A percentile compares a stretch with the other conserved stretches of the same genome.
Conservation (phyloP, 35 echinoderm and acorn worm species). For the Ptychodera flava region DNA sequence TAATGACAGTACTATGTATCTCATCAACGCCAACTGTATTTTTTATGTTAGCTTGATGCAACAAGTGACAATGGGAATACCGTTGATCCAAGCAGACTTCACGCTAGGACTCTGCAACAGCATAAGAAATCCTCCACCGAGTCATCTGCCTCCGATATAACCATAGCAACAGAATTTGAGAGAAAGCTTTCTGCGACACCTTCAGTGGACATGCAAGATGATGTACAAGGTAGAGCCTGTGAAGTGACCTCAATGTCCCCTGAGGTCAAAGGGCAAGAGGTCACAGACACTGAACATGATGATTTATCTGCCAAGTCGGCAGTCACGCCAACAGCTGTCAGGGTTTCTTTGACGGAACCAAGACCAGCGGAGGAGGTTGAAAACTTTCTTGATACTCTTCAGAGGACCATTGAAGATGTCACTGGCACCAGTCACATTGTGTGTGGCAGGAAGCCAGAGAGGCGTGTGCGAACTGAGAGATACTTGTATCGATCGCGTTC, state of each 20-base stretch:
- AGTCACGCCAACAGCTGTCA: background rate
- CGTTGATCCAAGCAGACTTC: no score
- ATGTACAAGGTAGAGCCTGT: background rate
- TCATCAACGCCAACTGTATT: no score
- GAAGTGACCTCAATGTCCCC: no score
- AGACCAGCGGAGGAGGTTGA: background rate
- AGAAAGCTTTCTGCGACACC: background rate
- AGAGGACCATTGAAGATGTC: background rate
- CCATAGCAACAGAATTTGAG: background rate
- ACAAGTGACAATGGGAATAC: no score
- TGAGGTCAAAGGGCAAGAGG: no score
- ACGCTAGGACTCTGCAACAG: no score
- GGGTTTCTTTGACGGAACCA: background rate
- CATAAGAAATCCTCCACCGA: background rate
- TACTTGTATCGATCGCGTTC: background rate
- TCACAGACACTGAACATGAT: background rate
- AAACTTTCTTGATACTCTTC: background rate
- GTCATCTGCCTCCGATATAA: background rate
- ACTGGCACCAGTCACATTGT: background rate
- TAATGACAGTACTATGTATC: no score
- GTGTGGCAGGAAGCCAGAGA: background rate
- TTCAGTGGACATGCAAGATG: background rate
- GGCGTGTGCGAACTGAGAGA: background rate
- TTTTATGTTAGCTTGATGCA: no score
- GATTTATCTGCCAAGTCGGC: background rate